These are phyloP conservation scores for Numenius phaeopus DNA, from an alignment of 2,797 vertebrate genomes.

Conservation along the genomic window DNA sequence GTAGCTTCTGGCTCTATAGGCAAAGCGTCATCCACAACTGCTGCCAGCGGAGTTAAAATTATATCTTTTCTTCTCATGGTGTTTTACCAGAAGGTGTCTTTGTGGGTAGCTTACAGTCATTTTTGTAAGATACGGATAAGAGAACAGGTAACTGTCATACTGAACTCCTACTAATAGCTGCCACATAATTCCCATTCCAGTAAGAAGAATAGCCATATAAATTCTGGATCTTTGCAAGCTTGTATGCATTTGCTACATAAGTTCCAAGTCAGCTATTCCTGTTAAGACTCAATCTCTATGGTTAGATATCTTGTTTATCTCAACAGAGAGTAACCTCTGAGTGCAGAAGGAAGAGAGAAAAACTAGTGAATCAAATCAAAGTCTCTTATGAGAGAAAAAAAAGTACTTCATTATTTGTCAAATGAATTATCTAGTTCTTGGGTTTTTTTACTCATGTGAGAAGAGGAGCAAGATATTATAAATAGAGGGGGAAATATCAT, in stretches of 20 bases:
- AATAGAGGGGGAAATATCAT: not conserved
- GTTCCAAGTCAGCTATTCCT: not conserved
- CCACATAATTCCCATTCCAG: not conserved
- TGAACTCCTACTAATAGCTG: not conserved
- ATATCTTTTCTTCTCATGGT: not conserved
- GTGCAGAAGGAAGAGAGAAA: not conserved
- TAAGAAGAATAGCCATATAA: not conserved
- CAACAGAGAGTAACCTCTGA: not conserved
- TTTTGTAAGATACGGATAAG: not conserved
- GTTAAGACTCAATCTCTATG: not conserved
- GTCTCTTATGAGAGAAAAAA: not conserved
- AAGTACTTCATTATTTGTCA: not conserved
- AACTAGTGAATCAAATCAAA: conserved; percentile 3
- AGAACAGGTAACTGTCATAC: not conserved
- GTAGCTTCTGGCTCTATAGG: not conserved
- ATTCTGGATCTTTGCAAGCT: not conserved
- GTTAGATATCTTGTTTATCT: not conserved
- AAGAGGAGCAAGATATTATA: not conserved
- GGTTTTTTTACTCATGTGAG: not conserved
- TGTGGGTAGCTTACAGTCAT: not conserved
- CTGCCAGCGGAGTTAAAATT: not conserved
- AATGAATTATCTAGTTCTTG: not conserved
- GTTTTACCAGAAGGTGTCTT: not conserved
- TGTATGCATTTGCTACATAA: not conserved
- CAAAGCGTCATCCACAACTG: not conserved